Percentiles rank a stretch among this genome's conserved stretches.
Conservation (phyloP, 2,888 invertebrate genomes). For the Rhaphigaster nebulosa region DNA sequence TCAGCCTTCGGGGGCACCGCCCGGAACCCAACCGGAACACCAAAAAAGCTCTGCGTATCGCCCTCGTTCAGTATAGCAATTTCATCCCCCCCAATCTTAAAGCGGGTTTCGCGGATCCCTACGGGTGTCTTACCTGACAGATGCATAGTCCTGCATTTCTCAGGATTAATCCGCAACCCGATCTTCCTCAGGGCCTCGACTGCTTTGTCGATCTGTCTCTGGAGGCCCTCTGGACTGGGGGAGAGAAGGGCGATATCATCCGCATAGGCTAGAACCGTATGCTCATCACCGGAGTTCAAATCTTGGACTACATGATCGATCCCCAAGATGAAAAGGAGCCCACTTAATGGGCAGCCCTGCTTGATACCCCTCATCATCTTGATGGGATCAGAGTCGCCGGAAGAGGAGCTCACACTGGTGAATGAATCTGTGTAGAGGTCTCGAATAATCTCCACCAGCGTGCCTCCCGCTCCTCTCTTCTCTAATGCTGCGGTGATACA, state of each 20-base stretch:
- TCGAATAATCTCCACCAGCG: conserved; percentile 34
- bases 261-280: conserved; percentile 50
- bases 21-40: neutral
- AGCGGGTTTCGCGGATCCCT: neutral
- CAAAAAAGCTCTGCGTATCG: neutral
- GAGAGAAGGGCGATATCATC: conserved; percentile 42
- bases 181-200: neutral
- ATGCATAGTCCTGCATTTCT: neutral
- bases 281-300: neutral
- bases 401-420: neutral
- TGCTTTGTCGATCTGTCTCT: neutral
- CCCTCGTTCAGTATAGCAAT: neutral
- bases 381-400: neutral
- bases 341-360: conserved; percentile 58
- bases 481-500: conserved; percentile 19
- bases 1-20: neutral
- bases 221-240: neutral
- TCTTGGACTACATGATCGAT: conserved; percentile 39
- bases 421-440: conserved; percentile 33
- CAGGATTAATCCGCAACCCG: too few species aligned
- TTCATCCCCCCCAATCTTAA: neutral
- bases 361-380: conserved; percentile 37
- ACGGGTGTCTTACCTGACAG: neutral
- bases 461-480: conserved; percentile 26
- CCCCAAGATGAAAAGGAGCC: neutral